Base-by-base conservation (phyloP, 2,888 invertebrate genomes). In the Didymodactylos carnosus region DNA sequence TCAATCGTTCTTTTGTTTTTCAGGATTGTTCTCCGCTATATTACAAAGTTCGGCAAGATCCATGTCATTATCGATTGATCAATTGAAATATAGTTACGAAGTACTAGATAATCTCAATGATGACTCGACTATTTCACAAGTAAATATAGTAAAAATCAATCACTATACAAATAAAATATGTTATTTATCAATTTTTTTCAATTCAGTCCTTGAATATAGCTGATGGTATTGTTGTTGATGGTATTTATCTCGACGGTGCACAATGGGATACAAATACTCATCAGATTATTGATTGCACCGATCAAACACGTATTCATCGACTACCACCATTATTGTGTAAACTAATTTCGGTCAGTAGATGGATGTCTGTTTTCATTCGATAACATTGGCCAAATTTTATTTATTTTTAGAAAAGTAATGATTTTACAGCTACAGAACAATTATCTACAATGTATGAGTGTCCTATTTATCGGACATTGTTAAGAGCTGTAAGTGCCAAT, bases 41-140 rank as follows among this genome's bases (percentile, higher is more conserved):
- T 78, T 81, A 25, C 83, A 83, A 78, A 82, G 80, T 75, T 82
- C 83, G 76, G 82, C 83, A 16, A 77, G 83, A n/a, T 82, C 80
- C 75, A 53, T 79, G 29, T 78, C 79, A 19, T 80, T 81, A 35
- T 80, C 83, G n/a, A 81, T 83, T 0, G 83, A 83, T 76, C 80
- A 80, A 10, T 77, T 83, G 62, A 77, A 78, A 39, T 82, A 82
- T 76, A 76, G 79, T 62, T 82, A 81, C 76, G 74, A 77, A 41
- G 78, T 83, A 6, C 72, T 70, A 25, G 69, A 75, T 73, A n/a
- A 62, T 29, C 51, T 71, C 14, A 51, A 49, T 23, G 71, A 71
- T 23, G 71, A 71, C n/a, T n/a, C n/a, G n/a, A n/a, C n/a, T n/a
- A n/a, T n/a, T n/a, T n/a, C n/a, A n/a, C n/a, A n/a, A n/a, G n/a